These are phyloP conservation scores for Catalaphyllia jardinei DNA, from an alignment of 64 coral and sea anemone species.

Conservation along the genomic window DNA sequence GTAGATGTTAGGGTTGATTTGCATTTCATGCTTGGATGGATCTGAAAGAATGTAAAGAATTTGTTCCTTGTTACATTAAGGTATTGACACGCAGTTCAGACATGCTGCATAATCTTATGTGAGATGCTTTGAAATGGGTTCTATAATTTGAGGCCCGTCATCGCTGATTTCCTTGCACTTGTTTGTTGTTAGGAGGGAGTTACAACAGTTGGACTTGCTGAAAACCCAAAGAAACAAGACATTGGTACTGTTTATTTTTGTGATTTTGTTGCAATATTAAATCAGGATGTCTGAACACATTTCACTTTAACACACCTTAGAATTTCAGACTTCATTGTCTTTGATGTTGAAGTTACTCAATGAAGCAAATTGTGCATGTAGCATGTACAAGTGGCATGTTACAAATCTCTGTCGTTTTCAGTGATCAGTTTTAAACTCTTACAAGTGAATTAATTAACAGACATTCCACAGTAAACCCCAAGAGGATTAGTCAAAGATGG, in stretches of 20 bases:
- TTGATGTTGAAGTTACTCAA: too few species aligned
- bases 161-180: not conserved
- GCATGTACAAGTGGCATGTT: too few species aligned
- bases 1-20: not conserved
- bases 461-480: too few species aligned
- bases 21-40: constrained; percentile 44
- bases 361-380: too few species aligned
- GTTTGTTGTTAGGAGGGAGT: constrained; percentile 62
- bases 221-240: constrained; percentile 71
- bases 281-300: not conserved
- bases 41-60: constrained; percentile 43
- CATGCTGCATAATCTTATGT: not conserved
- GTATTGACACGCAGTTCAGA: not conserved
- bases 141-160: not conserved
- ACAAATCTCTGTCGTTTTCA: not conserved
- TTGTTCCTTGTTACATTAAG: constrained; percentile 14
- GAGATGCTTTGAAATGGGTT: not conserved
- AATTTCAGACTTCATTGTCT: too few species aligned
- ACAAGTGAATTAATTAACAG: too few species aligned
- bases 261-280: not conserved
- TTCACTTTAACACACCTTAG: not conserved
- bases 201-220: constrained; percentile 75
- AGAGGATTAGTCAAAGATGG: too few species aligned
- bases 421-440: not conserved
- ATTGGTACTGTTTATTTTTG: constrained; percentile 61